A percentile compares a stretch with the other conserved stretches of the same genome.
Evolutionary conservation across 2,113 vertebrate genomes (phyloP).

Genomic region (Pica pica): DNA sequence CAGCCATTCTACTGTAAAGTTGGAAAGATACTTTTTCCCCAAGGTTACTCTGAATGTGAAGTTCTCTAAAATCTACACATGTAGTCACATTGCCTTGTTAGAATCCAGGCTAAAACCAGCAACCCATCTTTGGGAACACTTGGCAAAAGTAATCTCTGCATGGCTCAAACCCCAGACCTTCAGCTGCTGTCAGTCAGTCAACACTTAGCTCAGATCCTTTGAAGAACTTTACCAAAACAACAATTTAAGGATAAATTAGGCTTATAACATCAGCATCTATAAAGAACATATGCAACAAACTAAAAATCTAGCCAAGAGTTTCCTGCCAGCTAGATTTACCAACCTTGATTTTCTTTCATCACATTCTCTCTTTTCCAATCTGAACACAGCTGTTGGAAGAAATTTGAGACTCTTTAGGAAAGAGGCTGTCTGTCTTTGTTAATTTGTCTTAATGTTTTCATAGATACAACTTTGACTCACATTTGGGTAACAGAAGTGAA

Average conservation of each 20-base stretch:
- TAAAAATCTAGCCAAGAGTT: neutral
- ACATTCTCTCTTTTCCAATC: neutral
- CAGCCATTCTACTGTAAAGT: neutral
- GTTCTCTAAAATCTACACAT: neutral
- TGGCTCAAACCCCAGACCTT: neutral
- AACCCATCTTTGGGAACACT: neutral
- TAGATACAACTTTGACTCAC: neutral
- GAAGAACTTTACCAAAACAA: neutral
- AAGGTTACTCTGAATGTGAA: neutral
- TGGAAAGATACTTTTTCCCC: neutral
- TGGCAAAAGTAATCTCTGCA: neutral
- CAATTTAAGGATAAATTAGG: neutral
- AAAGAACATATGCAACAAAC: neutral
- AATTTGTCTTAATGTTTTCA: neutral
- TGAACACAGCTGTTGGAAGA: neutral
- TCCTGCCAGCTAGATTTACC: neutral
- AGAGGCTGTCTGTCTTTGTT: neutral
- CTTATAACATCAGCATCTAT: neutral
- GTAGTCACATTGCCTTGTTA: neutral
- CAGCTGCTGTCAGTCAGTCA: neutral
- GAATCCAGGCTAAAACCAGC: neutral
- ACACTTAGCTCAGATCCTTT: neutral
- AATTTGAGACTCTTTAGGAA: neutral
- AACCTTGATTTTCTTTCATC: neutral
- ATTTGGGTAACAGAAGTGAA: neutral